Evolutionary conservation across 2,888 invertebrate genomes (phyloP).

Genomic region (Temnothorax unifasciatus): DNA sequence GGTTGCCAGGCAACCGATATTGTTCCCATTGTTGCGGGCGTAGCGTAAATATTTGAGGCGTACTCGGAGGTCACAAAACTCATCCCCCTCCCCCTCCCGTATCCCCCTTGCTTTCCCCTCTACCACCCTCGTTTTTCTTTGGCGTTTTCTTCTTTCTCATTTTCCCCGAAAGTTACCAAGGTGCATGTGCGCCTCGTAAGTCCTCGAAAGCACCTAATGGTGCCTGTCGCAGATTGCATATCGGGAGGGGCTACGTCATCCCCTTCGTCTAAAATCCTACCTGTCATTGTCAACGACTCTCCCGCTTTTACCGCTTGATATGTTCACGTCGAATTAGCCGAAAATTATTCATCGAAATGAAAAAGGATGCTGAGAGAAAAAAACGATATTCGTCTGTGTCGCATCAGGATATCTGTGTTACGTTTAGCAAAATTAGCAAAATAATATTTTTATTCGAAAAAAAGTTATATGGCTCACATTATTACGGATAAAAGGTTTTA

Average conservation of each 20-base stretch:
- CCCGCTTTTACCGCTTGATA: not conserved
- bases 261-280: not conserved
- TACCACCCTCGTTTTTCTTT: conserved; percentile 52
- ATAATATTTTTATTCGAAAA: not conserved
- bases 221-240: conserved; percentile 26
- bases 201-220: conserved; percentile 34
- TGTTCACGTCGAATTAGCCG: not conserved
- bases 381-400: too few species aligned
- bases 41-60: conserved; percentile 71
- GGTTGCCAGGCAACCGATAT: conserved; percentile 75
- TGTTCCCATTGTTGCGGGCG: conserved; percentile 71
- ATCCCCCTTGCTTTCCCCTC: conserved; percentile 44
- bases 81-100: conserved; percentile 33
- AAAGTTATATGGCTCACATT: not conserved
- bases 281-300: not conserved
- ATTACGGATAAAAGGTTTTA: not conserved
- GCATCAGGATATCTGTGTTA: not conserved
- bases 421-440: not conserved
- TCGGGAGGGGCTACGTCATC: not conserved
- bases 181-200: conserved; percentile 21
- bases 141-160: conserved; percentile 60
- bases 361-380: not conserved
- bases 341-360: not conserved
- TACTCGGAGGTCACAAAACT: conserved; percentile 50
- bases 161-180: conserved; percentile 55